Base-by-base conservation (phyloP, 2,888 invertebrate genomes). In the Erannis defoliaria region DNA sequence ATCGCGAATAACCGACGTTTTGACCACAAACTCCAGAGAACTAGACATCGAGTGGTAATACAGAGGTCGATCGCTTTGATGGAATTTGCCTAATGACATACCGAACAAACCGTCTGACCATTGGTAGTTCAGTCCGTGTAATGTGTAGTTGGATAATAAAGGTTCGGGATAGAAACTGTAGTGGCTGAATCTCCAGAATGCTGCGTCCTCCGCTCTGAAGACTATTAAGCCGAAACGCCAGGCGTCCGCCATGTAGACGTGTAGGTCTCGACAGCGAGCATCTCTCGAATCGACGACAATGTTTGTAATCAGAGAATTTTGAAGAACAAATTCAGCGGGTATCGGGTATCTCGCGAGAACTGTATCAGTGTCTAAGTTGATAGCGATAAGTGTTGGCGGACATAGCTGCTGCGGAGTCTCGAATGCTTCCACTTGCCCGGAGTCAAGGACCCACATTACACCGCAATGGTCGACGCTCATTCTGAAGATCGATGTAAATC, bases 11-110 rank as follows among this genome's bases (percentile, higher is more conserved):
- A 96, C 91, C 0, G 95, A 95, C 0, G 96, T 95, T 57, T 94
- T 94, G 0, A 97, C 96, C 42, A 94, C 94, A 81, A 97, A 97
- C 84, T 97, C 97, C 38, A 96, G 89, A 68, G 95, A 96, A 78
- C 96, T 96, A 0, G 97, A 96, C 96, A 97, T 96, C 0, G 97
- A 95, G 81, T 97, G 97, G 77, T 97, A 97, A 79, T 95, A 97
- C 1, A 97, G 78, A 0, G 94, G 93, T 42, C 96, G 93, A 69
- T 97, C 96, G 12, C 93, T 87, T 10, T 87, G 81, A 5, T 88
- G 80, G 69, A 88, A 89, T 63, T 94, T 95, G 23, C 96, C 95
- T 53, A 97, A 81, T 0, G 96, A 95, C 85, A 97, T 91, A 0
- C 96, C 96, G 73, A 97, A 97, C 4, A 97, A 88, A 0, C 97